Percentiles rank a stretch among this genome's conserved stretches.
These are phyloP conservation scores for Drosophila oshimai DNA, from an alignment of 1,140 invertebrate genomes.

Conservation along the genomic window DNA sequence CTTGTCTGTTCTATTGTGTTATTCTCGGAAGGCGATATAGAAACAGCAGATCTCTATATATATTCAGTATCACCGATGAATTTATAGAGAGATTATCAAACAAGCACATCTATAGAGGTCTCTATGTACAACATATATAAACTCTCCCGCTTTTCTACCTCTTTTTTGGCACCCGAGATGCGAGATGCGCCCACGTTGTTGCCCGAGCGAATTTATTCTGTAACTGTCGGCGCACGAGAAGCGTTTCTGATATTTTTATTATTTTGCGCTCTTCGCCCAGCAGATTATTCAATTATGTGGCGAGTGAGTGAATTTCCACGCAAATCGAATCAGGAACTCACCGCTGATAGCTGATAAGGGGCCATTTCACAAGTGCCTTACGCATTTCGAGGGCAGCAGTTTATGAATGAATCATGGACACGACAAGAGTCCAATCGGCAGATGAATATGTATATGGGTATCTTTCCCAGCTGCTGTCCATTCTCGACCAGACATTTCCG, in stretches of 20 bases:
- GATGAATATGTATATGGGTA: not conserved
- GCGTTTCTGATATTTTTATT: slow-evolving; percentile 45
- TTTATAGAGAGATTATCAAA: slow-evolving; percentile 1
- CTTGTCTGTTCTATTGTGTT: no score
- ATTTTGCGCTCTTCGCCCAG: slow-evolving; percentile 31
- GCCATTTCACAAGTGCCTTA: slow-evolving; percentile 50
- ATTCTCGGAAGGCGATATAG: not conserved
- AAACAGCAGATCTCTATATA: not conserved
- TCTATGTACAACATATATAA: not conserved
- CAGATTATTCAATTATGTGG: slow-evolving; percentile 51
- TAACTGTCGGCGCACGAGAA: slow-evolving; percentile 31
- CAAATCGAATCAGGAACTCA: not conserved
- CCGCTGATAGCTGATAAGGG: slow-evolving; percentile 43
- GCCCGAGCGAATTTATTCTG: slow-evolving; percentile 37
- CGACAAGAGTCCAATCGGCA: not conserved
- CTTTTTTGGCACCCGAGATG: slow-evolving; percentile 28
- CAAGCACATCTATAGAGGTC: slow-evolving; percentile 6
- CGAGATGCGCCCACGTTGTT: slow-evolving; percentile 36
- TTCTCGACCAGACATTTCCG: no score
- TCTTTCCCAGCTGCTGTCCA: not conserved
- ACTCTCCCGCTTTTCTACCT: slow-evolving; percentile 4
- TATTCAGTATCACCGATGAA: not conserved
- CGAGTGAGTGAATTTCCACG: slow-evolving; percentile 27
- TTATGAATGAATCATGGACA: slow-evolving; percentile 63
- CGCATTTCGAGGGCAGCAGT: slow-evolving; percentile 35